Percentiles rank a stretch among this genome's conserved stretches.
Conservation (phyloP, 2,797 vertebrate genomes). For the Parauchenoglanis punctatus region DNA sequence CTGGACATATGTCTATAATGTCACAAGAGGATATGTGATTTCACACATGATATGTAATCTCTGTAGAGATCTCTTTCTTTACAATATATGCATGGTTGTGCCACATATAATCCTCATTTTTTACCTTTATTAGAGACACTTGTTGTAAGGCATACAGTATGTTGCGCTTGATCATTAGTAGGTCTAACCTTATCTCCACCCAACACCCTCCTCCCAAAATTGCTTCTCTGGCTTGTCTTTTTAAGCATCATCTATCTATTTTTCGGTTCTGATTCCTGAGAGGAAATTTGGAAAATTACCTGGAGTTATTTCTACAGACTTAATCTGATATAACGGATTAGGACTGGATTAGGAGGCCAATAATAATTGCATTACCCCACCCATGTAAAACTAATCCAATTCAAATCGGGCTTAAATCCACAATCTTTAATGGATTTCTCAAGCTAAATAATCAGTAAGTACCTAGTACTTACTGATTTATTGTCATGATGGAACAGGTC, state of each 20-base stretch:
- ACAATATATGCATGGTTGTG: background rate
- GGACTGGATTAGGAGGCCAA: background rate
- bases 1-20: background rate
- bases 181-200: background rate
- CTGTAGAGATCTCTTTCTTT: background rate
- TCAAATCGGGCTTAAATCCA: background rate
- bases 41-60: background rate
- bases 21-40: background rate
- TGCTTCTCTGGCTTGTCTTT: background rate
- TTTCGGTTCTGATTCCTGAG: background rate
- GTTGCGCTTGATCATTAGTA: background rate
- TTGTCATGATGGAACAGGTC: too few relatives aligned
- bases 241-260: background rate
- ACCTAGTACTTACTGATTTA: background rate
- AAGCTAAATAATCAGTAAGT: background rate
- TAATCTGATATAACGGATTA: background rate
- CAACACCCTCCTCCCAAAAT: background rate
- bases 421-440: background rate
- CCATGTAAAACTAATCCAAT: background rate
- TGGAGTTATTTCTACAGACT: background rate
- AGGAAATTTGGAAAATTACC: background rate
- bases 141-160: background rate
- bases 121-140: background rate
- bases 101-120: background rate
- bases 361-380: background rate